Percentiles rank a stretch among this genome's conserved stretches.
These are phyloP conservation scores for Rambutsinella grinnellia DNA, from an alignment of 2,888 invertebrate species.

Conservation along the genomic window DNA sequence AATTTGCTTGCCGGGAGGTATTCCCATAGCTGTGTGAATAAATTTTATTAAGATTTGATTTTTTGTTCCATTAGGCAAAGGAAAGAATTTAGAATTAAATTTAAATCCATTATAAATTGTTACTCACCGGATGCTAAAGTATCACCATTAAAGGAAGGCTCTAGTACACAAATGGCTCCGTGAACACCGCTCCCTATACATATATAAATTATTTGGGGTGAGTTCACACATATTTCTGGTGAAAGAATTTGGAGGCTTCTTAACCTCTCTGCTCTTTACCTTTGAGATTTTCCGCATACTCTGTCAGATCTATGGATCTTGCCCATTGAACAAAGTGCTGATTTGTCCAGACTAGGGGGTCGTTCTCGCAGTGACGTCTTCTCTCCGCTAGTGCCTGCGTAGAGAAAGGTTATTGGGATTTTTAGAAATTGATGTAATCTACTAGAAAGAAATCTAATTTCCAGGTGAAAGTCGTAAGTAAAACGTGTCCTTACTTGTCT, in stretches of 20 bases:
- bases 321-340: constrained; percentile 95
- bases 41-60: no score
- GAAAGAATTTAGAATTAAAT: neutral
- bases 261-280: no score
- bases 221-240: no score
- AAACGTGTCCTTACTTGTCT: constrained; percentile 76
- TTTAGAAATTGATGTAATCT: constrained; percentile 4
- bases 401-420: constrained; percentile 14
- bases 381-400: constrained; percentile 85
- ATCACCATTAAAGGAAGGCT: constrained; percentile 94
- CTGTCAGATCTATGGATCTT: constrained; percentile 90
- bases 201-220: neutral
- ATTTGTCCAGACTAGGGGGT: constrained; percentile 97
- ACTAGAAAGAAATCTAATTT: neutral
- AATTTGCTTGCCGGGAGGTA: constrained; percentile 93
- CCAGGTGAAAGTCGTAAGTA: neutral
- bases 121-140: constrained; percentile 85
- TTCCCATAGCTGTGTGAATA: constrained; percentile 78
- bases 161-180: constrained; percentile 84
- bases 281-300: constrained; percentile 93
- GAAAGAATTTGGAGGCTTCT: no score
- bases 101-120: no score
- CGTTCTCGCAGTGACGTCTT: constrained; percentile 89
- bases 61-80: neutral
- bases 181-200: constrained; percentile 90